Percentiles rank a stretch among this genome's conserved stretches.
phyloP scores from a whole-genome alignment of 2,797 vertebrate species.

The Salmo trutta region DNA sequence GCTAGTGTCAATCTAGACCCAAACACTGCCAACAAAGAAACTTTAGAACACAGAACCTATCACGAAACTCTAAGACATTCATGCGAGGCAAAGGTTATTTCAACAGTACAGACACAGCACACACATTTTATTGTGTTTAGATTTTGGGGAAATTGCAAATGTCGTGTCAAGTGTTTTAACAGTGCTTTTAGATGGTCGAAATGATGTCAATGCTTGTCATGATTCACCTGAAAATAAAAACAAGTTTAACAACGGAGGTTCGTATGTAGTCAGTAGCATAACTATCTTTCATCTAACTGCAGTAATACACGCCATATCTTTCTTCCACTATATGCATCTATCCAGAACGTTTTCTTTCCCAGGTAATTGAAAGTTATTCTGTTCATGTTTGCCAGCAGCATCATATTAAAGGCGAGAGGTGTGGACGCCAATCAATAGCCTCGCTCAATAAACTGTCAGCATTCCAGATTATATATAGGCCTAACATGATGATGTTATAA shows the following conservation, averaged over 20 bases:
- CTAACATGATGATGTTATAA: constrained; percentile 70
- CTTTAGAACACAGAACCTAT: neutral
- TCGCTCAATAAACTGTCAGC: constrained; percentile 76
- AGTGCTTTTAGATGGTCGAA: neutral
- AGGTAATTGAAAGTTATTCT: constrained; percentile 17
- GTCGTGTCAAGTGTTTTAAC: neutral
- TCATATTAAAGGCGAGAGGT: constrained; percentile 65
- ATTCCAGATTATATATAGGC: constrained; percentile 71
- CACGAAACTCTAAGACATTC: neutral
- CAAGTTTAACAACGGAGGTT: neutral
- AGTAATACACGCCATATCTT: neutral
- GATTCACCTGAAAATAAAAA: neutral
- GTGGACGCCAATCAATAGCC: constrained; percentile 68
- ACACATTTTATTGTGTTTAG: neutral
- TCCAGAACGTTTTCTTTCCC: neutral
- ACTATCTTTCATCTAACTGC: neutral
- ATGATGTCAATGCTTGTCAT: neutral
- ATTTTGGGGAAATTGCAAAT: neutral
- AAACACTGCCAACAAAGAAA: neutral
- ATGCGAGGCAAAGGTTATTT: neutral
- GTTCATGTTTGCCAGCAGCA: constrained; percentile 57
- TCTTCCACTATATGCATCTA: neutral
- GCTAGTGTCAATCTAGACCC: neutral
- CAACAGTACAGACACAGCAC: neutral
- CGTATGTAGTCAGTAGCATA: too few species aligned